These are phyloP conservation scores for Euplagia quadripunctaria DNA, from an alignment of 2,888 invertebrate genomes.

Conservation along the genomic window DNA sequence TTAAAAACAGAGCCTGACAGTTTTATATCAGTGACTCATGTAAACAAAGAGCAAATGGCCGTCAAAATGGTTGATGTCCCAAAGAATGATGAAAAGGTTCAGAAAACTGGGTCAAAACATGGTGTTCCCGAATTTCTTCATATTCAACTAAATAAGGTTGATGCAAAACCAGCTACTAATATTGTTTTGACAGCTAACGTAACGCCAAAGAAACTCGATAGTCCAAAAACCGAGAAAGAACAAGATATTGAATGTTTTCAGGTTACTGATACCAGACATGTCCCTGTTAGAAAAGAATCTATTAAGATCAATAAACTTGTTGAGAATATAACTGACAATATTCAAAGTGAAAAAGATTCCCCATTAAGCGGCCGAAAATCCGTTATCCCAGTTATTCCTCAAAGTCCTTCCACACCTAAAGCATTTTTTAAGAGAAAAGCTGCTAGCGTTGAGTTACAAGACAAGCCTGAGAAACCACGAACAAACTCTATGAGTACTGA, in stretches of 20 bases:
- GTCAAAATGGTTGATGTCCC: conserved; percentile 61
- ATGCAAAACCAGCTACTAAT: conserved; percentile 88
- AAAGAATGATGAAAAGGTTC: conserved; percentile 77
- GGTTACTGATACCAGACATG: conserved; percentile 62
- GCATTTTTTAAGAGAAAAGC: conserved; percentile 86
- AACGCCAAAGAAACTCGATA: conserved; percentile 83
- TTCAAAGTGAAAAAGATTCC: conserved; percentile 66
- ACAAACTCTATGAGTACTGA: conserved; percentile 79
- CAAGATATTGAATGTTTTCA: conserved; percentile 61
- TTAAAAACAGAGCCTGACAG: conserved; percentile 73
- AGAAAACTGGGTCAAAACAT: conserved; percentile 65
- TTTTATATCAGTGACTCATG: conserved; percentile 87
- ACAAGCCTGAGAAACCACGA: conserved; percentile 77
- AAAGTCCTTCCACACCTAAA: conserved; percentile 80
- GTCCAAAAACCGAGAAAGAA: conserved; percentile 71
- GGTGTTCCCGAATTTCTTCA: conserved; percentile 90
- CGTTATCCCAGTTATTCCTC: conserved; percentile 61
- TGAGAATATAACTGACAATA: conserved; percentile 62
- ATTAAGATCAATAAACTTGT: conserved; percentile 60
- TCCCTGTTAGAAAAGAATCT: conserved; percentile 65
- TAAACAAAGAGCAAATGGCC: conserved; percentile 82
- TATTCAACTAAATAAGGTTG: conserved; percentile 91
- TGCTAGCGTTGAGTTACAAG: conserved; percentile 85
- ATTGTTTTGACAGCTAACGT: conserved; percentile 89
- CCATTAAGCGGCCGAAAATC: conserved; percentile 62